A percentile compares a stretch with the other conserved stretches of the same genome.
Evolutionary conservation across 1,140 invertebrate genomes (phyloP).

Genomic region (Maconellicoccus hirsutus): DNA sequence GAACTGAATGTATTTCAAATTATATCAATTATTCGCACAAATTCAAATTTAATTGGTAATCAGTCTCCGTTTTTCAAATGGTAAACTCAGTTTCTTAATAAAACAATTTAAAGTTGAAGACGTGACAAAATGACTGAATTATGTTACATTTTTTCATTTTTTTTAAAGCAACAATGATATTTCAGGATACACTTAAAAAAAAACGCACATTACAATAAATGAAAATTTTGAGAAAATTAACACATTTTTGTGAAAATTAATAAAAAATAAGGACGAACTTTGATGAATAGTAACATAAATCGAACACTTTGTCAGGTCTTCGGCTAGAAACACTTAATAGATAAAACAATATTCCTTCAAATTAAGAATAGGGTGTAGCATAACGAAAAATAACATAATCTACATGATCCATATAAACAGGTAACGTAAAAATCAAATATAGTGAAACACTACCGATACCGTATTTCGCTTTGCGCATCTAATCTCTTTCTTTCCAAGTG

Average conservation of each 20-base stretch:
- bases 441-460: neutral
- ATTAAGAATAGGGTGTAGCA: neutral
- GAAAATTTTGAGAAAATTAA: too few relatives aligned
- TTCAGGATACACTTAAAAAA: too few relatives aligned
- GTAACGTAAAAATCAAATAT: neutral
- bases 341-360: constrained; percentile 1
- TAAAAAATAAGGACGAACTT: too few relatives aligned
- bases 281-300: too few relatives aligned
- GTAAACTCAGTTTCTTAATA: neutral
- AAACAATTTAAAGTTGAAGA: too few relatives aligned
- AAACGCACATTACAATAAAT: too few relatives aligned
- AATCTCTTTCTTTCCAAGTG: neutral
- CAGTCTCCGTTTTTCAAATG: constrained; percentile 18
- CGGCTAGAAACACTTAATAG: neutral
- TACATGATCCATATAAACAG: neutral
- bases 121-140: too few relatives aligned
- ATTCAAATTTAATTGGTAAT: constrained; percentile 13
- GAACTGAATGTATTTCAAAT: too few relatives aligned
- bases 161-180: too few relatives aligned
- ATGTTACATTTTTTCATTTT: too few relatives aligned
- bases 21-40: neutral
- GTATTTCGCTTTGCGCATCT: neutral
- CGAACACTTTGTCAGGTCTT: too few relatives aligned
- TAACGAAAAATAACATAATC: neutral
- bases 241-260: too few relatives aligned